Evolutionary conservation across 2,797 vertebrate genomes (phyloP).

Genomic region (Neopelma chrysocephalum): DNA sequence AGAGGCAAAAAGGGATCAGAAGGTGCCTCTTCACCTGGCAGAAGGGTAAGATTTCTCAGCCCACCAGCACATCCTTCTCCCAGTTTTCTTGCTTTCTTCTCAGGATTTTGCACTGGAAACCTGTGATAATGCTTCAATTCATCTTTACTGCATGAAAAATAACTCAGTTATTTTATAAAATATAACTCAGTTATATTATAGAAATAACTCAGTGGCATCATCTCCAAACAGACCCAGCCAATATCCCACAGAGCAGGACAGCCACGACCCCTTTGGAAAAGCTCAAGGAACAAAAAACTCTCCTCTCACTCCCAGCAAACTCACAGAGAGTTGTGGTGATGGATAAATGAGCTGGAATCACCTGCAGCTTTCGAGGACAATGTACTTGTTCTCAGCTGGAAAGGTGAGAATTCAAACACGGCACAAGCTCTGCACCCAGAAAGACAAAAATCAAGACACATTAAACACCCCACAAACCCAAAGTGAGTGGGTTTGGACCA

Average conservation of each 20-base stretch:
- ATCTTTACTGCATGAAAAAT: neutral
- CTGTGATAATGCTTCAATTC: neutral
- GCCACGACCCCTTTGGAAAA: neutral
- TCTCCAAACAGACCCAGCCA: neutral
- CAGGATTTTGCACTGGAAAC: neutral
- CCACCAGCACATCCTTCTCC: neutral
- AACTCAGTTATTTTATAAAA: neutral
- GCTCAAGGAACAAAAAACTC: neutral
- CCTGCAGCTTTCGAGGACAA: neutral
- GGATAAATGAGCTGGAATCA: neutral
- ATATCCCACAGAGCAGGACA: neutral
- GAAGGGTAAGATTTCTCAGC: neutral
- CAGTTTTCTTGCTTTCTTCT: neutral
- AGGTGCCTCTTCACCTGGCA: neutral
- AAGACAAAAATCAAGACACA: accelerated
- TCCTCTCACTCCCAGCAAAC: neutral
- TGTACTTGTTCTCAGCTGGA: neutral
- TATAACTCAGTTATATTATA: neutral
- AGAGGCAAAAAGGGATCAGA: neutral
- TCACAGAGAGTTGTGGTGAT: neutral
- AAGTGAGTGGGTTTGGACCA: neutral
- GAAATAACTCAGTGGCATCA: neutral
- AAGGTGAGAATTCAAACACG: neutral
- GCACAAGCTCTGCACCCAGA: neutral
- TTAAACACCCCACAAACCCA: neutral